phyloP scores from a whole-genome alignment of 2,113 vertebrate genomes.

The Perognathus longimembris region DNA sequence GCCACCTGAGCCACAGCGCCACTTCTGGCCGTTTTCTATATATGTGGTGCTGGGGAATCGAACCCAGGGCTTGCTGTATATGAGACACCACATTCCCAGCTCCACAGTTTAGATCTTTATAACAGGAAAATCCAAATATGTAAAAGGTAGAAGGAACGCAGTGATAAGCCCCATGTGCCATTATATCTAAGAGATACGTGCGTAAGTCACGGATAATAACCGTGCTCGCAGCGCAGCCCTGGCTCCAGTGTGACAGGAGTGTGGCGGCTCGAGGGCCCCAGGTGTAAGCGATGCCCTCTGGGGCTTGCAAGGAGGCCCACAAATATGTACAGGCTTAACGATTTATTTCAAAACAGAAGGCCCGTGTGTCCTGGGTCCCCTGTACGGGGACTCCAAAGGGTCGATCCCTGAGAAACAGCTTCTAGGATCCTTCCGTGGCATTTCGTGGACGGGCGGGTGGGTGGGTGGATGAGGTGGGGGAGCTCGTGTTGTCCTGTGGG shows the following conservation, averaged over 20 bases:
- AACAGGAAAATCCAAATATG: background rate
- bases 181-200: background rate
- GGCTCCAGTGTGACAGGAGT: background rate
- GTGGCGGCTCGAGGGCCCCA: background rate
- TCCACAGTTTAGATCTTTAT: background rate
- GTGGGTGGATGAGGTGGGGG: background rate
- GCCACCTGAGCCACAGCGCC: too few relatives aligned
- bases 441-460: background rate
- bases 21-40: too few relatives aligned
- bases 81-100: too few relatives aligned
- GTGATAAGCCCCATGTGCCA: background rate
- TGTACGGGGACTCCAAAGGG: background rate
- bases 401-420: background rate
- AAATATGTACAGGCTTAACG: conserved; percentile 26
- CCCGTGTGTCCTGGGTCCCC: background rate
- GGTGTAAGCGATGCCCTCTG: background rate
- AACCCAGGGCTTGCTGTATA: too few relatives aligned
- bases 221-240: too few relatives aligned
- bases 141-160: background rate
- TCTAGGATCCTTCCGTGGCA: background rate
- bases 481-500: background rate
- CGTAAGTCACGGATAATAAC: background rate
- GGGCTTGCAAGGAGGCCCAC: background rate
- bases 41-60: too few relatives aligned
- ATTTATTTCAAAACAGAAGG: conserved; percentile 39